These are phyloP conservation scores for Temnothorax nylanderi DNA, from an alignment of 1,140 invertebrate genomes.

Conservation along the genomic window DNA sequence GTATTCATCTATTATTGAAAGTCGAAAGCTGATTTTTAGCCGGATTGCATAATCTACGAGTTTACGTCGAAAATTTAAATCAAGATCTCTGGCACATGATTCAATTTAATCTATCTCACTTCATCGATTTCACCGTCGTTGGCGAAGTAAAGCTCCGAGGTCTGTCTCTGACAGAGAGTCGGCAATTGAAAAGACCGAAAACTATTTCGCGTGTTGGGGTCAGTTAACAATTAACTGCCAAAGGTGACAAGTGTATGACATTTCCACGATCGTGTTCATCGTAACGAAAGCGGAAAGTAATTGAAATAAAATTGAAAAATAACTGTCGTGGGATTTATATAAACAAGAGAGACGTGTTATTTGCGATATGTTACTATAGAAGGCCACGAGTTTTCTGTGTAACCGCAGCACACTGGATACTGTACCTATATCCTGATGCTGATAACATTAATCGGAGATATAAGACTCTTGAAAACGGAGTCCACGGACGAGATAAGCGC, in stretches of 20 bases:
- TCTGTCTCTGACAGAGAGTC: slow-evolving; percentile 42
- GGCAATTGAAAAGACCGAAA: slow-evolving; percentile 15
- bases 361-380: not conserved
- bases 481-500: not conserved
- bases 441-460: not conserved
- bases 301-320: slow-evolving; percentile 13
- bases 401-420: not conserved
- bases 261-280: slow-evolving; percentile 2
- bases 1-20: not conserved
- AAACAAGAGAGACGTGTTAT: not conserved
- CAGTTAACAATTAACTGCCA: slow-evolving; percentile 34
- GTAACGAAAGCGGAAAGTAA: not conserved
- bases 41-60: not conserved
- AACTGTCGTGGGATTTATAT: slow-evolving; percentile 7
- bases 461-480: not conserved
- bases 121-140: slow-evolving; percentile 3
- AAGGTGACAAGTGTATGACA: slow-evolving; percentile 18
- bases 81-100: slow-evolving; percentile 13
- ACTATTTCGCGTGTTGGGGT: not conserved
- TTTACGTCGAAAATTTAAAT: slow-evolving; percentile 36
- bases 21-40: not conserved
- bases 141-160: slow-evolving; percentile 10
- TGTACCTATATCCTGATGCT: not conserved
- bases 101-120: slow-evolving; percentile 27
- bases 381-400: not conserved